Percentiles rank a stretch among this genome's conserved stretches.
phyloP scores from a whole-genome alignment of 2,113 vertebrate genomes.

The Aptenodytes forsteri region DNA sequence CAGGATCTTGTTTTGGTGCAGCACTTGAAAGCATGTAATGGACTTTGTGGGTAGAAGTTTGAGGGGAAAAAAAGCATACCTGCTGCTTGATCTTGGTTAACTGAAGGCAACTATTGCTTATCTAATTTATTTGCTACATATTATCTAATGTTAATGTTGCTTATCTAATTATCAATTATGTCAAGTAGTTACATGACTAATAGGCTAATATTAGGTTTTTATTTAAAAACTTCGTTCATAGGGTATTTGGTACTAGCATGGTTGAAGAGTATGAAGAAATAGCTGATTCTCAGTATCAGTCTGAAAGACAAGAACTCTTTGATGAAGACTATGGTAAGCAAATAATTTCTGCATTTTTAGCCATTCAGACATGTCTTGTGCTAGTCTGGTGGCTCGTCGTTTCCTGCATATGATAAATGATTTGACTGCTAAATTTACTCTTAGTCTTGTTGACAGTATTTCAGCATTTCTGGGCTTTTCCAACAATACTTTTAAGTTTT shows the following conservation, averaged over 20 bases:
- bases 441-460: background rate
- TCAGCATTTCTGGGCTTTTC: background rate
- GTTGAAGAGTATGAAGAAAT: conserved; percentile 99
- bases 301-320: conserved; percentile 89
- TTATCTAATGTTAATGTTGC: background rate
- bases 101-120: background rate
- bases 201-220: background rate
- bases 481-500: background rate
- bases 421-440: background rate
- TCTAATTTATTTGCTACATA: background rate
- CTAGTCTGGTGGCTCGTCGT: background rate
- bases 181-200: background rate
- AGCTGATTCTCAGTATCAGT: conserved; percentile 93
- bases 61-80: background rate
- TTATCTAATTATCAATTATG: background rate
- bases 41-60: background rate
- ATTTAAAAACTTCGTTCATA: conserved; percentile 58
- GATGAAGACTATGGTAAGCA: conserved; percentile 95
- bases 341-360: background rate
- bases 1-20: background rate
- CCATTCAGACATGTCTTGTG: background rate
- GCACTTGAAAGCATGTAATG: background rate
- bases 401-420: background rate
- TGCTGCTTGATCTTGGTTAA: background rate
- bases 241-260: conserved; percentile 99